Evolutionary conservation across 2,888 invertebrate species (phyloP), one percentile per base, ranked within the genome.

Genomic region (Glyphotaelius pellucidus): DNA sequence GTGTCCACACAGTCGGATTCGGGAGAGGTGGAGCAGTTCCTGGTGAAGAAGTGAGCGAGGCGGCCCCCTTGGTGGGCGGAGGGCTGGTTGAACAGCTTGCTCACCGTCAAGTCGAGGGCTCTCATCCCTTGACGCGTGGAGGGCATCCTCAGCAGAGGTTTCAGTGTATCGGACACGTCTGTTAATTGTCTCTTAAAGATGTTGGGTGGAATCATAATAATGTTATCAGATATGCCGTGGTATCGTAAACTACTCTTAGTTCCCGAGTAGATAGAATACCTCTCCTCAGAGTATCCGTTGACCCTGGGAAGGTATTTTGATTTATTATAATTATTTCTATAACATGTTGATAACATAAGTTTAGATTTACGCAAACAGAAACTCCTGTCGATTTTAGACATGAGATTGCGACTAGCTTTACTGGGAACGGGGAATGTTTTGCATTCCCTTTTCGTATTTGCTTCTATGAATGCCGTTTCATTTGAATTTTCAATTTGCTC

Each of bases 191-290:
- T 90, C 83, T 91, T 91, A 83, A 92, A 92, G 31, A 90, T 30
- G 31, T 92, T 85, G 11, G 92, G 91, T 30, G 91, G 92, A 47
- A 92, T 92, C 80, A 90, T 92, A 25, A 35, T 92, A 11, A 88
- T 52, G 5, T 83, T 88, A 52, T 91, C 91, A 4, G 67, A 83
- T 47, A 31, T 11, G 52, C 83, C 52, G 83, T 35, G 30, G 31
- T 38, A 84, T 32, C 89, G 52, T 11, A 84, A n/a, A 11, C 42
- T 80, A 83, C 38, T 42, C 42, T 84, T 90, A 3, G 84, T 35
- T 35, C 47, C 89, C 4, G 92, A 91, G 67, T 92, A 92, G 15
- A 92, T 19, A 0, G 91, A 92, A 80, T 92, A 92, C 31, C 85
- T 80, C 30, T 92, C 92, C 5, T 89, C 83, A 14, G 90, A 30